Conservation (phyloP, 1,140 invertebrate genomes). For the Diorhabda elongata region DNA sequence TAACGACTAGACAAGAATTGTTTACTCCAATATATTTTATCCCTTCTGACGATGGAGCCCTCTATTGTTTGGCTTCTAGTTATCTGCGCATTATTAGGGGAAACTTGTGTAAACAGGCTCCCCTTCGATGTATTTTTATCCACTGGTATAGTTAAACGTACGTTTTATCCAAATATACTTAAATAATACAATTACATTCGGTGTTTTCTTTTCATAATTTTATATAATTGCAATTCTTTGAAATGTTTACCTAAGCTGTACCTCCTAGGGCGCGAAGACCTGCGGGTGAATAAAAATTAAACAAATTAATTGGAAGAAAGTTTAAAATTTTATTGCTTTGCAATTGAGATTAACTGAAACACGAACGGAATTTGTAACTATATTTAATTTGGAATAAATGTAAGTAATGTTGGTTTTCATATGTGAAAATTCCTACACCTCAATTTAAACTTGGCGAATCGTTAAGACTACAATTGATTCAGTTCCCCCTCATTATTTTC, state of each 20-base stretch:
- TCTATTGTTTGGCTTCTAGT: background rate
- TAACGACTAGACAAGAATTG: background rate
- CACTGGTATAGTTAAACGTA: background rate
- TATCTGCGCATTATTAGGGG: constrained; percentile 1
- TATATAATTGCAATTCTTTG: background rate
- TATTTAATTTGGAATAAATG: no score
- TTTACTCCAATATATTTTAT: constrained; percentile 3
- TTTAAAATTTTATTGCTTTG: no score
- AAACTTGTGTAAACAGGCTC: background rate
- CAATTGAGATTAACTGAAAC: no score
- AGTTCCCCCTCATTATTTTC: no score
- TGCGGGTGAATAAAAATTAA: no score
- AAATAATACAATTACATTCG: background rate
- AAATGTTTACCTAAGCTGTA: background rate
- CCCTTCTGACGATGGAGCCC: constrained; percentile 1
- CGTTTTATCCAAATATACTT: background rate
- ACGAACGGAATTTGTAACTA: no score
- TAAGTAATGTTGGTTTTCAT: no score
- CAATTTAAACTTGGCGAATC: no score
- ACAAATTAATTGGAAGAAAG: no score
- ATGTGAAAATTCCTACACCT: no score
- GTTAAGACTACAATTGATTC: no score
- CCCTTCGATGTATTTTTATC: background rate
- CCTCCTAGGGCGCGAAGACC: no score
- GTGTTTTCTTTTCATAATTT: constrained; percentile 1